Conservation (phyloP, 1,140 invertebrate genomes). For the Platorchestia sp. region DNA sequence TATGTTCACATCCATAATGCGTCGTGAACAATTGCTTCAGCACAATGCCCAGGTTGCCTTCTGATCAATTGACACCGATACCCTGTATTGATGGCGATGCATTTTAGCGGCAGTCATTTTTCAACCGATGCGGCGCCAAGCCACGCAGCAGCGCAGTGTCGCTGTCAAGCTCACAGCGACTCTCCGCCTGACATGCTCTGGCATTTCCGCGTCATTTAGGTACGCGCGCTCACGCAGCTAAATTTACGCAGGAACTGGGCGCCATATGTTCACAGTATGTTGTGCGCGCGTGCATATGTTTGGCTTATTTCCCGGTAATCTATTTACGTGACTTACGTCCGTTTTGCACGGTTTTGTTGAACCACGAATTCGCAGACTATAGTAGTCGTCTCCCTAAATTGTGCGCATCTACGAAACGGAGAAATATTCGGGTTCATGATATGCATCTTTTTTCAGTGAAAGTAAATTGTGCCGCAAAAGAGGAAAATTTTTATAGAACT, state of each 20-base stretch:
- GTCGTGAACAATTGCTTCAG: too few species aligned
- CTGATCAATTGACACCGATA: too few species aligned
- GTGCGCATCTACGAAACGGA: too few species aligned
- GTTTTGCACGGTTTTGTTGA: not conserved
- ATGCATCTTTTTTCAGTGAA: too few species aligned
- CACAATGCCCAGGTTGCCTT: too few species aligned
- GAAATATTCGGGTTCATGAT: too few species aligned
- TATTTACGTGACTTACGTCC: not conserved
- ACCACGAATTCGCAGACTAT: not conserved
- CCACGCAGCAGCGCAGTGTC: not conserved
- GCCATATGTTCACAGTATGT: not conserved
- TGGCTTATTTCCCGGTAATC: not conserved
- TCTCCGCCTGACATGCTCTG: not conserved
- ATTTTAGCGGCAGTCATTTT: not conserved
- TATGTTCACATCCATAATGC: too few species aligned
- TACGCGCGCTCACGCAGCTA: not conserved
- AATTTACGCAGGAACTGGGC: too few species aligned
- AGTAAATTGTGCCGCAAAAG: too few species aligned
- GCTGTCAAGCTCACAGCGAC: not conserved
- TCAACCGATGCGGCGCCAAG: not conserved
- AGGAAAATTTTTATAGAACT: too few species aligned
- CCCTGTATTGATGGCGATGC: not conserved
- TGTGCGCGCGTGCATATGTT: not conserved
- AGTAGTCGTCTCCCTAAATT: too few species aligned
- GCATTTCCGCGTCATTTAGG: not conserved